Conservation (phyloP, 2,113 vertebrate species). For the Campylomormyrus numenius region DNA sequence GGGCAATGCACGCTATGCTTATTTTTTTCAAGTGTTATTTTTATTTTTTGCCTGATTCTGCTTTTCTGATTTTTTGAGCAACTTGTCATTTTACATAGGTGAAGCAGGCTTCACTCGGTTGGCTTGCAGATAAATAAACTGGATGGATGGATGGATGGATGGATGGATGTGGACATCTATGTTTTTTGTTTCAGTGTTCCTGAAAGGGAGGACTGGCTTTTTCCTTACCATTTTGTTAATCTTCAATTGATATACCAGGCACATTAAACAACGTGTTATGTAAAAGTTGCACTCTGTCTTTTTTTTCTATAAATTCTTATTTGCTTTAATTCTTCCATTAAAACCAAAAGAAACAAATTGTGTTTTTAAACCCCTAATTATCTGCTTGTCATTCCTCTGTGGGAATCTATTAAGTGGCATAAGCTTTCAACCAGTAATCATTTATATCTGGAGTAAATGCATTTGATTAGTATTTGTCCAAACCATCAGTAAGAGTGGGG, state of each 20-base stretch:
- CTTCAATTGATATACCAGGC: not conserved
- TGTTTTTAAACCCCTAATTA: not conserved
- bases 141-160: not conserved
- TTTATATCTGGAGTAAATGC: not conserved
- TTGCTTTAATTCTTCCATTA: not conserved
- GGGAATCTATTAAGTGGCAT: not conserved
- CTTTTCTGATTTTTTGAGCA: not conserved
- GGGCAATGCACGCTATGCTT: not conserved
- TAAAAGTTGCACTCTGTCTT: not conserved
- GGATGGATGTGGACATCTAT: not conserved
- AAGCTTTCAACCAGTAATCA: not conserved
- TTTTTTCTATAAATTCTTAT: not conserved
- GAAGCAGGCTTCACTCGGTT: not conserved
- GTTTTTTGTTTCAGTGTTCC: not conserved
- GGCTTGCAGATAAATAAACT: not conserved
- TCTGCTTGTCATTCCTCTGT: not conserved
- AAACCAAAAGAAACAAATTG: not conserved
- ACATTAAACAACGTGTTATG: not conserved
- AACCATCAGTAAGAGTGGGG: not conserved
- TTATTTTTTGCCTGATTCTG: not conserved
- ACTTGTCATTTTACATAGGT: not conserved
- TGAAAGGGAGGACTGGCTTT: not conserved
- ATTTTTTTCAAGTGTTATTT: not conserved
- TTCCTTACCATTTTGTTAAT: not conserved
- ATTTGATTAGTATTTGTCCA: not conserved